These are phyloP conservation scores for Brienomyrus longianalis DNA, from an alignment of 2,113 vertebrate species.

Conservation along the genomic window DNA sequence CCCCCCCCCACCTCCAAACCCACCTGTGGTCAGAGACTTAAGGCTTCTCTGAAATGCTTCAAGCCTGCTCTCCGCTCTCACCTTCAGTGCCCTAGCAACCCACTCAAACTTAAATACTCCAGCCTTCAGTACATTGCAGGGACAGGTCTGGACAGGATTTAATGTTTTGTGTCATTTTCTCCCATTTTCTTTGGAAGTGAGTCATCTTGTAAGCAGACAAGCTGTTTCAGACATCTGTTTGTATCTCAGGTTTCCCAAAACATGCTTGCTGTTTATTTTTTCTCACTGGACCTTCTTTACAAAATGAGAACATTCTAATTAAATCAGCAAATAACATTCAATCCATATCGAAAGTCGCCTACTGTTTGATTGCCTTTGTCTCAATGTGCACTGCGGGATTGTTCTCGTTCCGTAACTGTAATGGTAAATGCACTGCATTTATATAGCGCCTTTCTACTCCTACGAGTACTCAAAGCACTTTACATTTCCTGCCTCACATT, in stretches of 20 bases:
- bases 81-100: slow-evolving; percentile 28
- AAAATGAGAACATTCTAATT: slow-evolving; percentile 9
- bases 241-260: slow-evolving; percentile 9
- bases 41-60: slow-evolving; percentile 33
- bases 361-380: not conserved
- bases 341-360: not conserved
- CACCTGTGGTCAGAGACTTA: slow-evolving; percentile 35
- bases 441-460: too few relatives aligned
- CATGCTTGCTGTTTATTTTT: slow-evolving; percentile 5
- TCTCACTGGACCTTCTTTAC: not conserved
- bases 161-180: slow-evolving; percentile 12
- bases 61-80: slow-evolving; percentile 23
- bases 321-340: not conserved
- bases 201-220: not conserved
- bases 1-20: slow-evolving; percentile 38
- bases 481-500: too few relatives aligned
- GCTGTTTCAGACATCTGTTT: slow-evolving; percentile 5
- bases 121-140: slow-evolving; percentile 30
- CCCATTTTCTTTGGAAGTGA: not conserved
- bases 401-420: not conserved
- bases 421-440: too few relatives aligned
- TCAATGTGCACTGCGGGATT: not conserved
- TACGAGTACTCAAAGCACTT: too few relatives aligned
- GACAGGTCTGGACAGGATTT: slow-evolving; percentile 36
- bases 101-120: slow-evolving; percentile 34